Conservation (phyloP, 2,113 vertebrate genomes). For the Semnornis frantzii region DNA sequence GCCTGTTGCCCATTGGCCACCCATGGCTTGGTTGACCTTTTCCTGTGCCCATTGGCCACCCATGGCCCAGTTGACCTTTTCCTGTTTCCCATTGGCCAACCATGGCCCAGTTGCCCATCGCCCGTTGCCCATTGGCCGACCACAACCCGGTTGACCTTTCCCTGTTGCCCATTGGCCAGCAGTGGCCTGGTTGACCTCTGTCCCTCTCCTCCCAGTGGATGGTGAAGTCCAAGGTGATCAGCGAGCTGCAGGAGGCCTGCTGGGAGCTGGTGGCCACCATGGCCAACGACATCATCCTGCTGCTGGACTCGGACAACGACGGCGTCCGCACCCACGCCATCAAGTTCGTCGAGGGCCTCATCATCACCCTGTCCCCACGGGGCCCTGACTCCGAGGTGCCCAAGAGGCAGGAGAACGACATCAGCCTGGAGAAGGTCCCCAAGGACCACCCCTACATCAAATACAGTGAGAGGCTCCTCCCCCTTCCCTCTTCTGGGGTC, state of each 20-base stretch:
- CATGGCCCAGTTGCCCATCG: no score
- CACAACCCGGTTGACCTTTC: neutral
- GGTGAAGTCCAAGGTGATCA: constrained; percentile 83
- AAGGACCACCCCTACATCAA: constrained; percentile 90
- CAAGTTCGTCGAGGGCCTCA: constrained; percentile 93
- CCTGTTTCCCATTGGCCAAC: no score
- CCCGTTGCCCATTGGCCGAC: no score
- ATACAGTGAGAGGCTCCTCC: constrained; percentile 73
- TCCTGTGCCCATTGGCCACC: constrained; percentile 29
- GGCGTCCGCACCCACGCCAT: constrained; percentile 94
- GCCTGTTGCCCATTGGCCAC: no score
- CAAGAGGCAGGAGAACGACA: constrained; percentile 87
- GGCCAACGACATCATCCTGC: constrained; percentile 87
- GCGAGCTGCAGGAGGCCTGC: constrained; percentile 90
- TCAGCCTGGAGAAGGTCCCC: constrained; percentile 91
- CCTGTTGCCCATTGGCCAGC: no score
- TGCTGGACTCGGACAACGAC: constrained; percentile 93
- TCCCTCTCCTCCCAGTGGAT: constrained; percentile 80
- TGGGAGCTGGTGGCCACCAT: constrained; percentile 94
- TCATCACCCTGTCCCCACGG: constrained; percentile 88
- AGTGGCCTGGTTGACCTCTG: neutral
- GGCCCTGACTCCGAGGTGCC: constrained; percentile 87
- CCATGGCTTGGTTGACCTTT: no score
- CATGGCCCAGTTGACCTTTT: constrained; percentile 73
- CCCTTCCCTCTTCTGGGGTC: no score